Conservation (phyloP, 2,888 invertebrate species). For the Lumbricus terrestris region DNA sequence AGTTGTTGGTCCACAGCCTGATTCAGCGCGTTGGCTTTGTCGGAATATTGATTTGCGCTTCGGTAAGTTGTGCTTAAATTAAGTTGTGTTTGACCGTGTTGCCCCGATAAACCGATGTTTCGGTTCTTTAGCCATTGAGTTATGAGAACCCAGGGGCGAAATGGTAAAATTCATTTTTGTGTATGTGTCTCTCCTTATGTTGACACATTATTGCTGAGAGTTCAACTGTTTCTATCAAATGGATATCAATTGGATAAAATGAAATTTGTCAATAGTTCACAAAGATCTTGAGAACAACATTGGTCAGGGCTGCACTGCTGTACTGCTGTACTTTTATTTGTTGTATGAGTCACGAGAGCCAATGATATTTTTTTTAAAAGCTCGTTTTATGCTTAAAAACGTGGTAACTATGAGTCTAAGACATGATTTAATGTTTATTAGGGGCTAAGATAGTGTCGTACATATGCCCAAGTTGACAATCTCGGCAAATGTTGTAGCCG, state of each 20-base stretch:
- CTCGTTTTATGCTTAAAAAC: background rate
- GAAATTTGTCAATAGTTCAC: too few species aligned
- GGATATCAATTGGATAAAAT: too few species aligned
- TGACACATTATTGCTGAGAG: too few species aligned
- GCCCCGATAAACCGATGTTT: too few species aligned
- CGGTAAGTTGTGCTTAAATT: constrained; percentile 63
- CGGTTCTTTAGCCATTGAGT: too few species aligned
- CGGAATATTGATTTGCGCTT: constrained; percentile 93
- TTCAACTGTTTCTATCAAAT: too few species aligned
- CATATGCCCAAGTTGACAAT: background rate
- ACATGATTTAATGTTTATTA: background rate
- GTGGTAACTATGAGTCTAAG: background rate
- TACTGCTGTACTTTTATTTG: background rate
- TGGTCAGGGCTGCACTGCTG: background rate
- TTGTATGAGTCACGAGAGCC: background rate
- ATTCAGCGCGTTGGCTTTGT: constrained; percentile 93
- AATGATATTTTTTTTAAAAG: background rate
- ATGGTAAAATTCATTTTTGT: too few species aligned
- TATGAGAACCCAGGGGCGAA: too few species aligned
- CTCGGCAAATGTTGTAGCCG: too few species aligned
- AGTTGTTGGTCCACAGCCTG: constrained; percentile 73
- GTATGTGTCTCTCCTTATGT: background rate
- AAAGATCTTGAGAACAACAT: background rate
- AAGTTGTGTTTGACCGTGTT: background rate
- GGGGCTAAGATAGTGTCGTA: background rate